Evolutionary conservation across 2,113 vertebrate genomes (phyloP).

Genomic region (Eurypyga helias): DNA sequence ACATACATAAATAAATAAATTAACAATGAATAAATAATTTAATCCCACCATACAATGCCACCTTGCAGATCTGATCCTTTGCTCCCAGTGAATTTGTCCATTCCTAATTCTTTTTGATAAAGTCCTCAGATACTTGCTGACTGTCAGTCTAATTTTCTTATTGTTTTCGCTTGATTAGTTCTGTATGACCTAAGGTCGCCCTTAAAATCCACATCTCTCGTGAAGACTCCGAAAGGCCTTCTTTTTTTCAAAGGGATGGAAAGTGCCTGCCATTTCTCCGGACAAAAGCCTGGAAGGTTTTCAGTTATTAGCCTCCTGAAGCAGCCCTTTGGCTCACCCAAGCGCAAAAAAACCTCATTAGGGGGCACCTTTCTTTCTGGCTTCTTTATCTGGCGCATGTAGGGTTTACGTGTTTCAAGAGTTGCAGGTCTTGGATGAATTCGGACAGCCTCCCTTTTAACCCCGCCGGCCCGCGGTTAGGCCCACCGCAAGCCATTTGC

Average conservation of each 20-base stretch:
- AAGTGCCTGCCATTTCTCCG: constrained; percentile 79
- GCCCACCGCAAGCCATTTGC: neutral
- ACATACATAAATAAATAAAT: constrained; percentile 88
- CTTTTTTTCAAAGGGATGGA: constrained; percentile 78
- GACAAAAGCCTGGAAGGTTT: constrained; percentile 86
- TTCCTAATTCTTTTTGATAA: constrained; percentile 85
- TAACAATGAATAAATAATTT: constrained; percentile 90
- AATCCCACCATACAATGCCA: constrained; percentile 80
- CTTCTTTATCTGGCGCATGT: constrained; percentile 75
- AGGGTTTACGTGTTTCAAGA: constrained; percentile 76
- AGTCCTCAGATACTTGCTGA: constrained; percentile 86
- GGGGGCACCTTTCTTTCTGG: constrained; percentile 78
- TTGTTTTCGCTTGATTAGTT: constrained; percentile 89
- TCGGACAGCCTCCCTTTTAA: constrained; percentile 59
- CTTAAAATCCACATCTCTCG: constrained; percentile 85
- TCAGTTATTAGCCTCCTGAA: constrained; percentile 75
- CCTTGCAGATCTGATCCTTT: constrained; percentile 81
- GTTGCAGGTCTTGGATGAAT: constrained; percentile 75
- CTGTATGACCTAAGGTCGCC: constrained; percentile 88
- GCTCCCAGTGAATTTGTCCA: constrained; percentile 79
- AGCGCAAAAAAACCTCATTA: constrained; percentile 93
- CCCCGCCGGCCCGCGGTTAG: neutral
- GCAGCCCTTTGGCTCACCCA: constrained; percentile 86
- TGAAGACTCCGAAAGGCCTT: constrained; percentile 81
- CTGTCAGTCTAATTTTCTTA: constrained; percentile 86